These are phyloP conservation scores for Quadriops clusia DNA, from an alignment of 2,888 invertebrate species.

Conservation along the genomic window DNA sequence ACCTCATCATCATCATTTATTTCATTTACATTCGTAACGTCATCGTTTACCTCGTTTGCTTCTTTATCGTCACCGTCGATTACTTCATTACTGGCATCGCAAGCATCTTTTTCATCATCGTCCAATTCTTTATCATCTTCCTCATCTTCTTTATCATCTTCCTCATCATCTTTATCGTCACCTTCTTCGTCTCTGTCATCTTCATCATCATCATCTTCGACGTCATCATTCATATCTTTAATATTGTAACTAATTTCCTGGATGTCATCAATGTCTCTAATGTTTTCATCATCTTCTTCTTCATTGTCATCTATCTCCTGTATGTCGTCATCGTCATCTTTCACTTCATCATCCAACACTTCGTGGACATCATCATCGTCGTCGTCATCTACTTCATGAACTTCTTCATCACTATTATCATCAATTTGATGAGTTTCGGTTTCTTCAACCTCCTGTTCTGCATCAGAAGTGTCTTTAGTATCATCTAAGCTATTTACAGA, in stretches of 20 bases:
- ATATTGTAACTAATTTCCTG: conserved; percentile 8
- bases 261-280: conserved; percentile 7
- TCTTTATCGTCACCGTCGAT: conserved; percentile 22
- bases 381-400: conserved; percentile 20
- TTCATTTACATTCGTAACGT: conserved; percentile 7
- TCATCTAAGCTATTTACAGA: too few species aligned
- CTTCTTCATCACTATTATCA: conserved; percentile 19
- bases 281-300: conserved; percentile 16
- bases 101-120: conserved; percentile 28
- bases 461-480: conserved; percentile 9
- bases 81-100: conserved; percentile 34
- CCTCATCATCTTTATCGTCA: conserved; percentile 14
- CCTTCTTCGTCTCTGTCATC: conserved; percentile 21
- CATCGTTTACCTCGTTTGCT: conserved; percentile 21
- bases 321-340: conserved; percentile 12
- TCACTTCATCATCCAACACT: conserved; percentile 8
- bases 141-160: conserved; percentile 12
- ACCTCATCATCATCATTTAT: conserved; percentile 2
- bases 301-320: conserved; percentile 15
- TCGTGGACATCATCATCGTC: conserved; percentile 24
- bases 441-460: conserved; percentile 17
- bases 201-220: conserved; percentile 16
- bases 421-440: conserved; percentile 16
- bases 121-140: conserved; percentile 15
- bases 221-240: conserved; percentile 14